A percentile compares a stretch with the other conserved stretches of the same genome.
Conservation (phyloP, 1,140 invertebrate species). For the Drosophila pectinifera region DNA sequence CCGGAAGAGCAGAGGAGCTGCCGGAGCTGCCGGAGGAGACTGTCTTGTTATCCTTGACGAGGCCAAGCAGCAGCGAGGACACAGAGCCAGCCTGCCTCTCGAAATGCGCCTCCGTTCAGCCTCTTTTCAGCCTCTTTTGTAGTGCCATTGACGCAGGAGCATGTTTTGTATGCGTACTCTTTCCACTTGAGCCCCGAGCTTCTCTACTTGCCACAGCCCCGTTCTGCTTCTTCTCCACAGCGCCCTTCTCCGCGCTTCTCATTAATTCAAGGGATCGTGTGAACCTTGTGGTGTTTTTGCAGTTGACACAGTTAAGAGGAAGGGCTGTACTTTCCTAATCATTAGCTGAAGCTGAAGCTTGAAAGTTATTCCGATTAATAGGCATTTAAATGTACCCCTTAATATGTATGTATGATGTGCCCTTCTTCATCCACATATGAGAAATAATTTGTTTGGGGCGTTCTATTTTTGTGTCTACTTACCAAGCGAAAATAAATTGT, state of each 20-base stretch:
- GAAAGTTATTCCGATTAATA: no score
- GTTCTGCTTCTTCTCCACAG: not conserved
- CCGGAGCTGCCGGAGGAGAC: constrained; percentile 30
- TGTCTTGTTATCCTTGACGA: constrained; percentile 68
- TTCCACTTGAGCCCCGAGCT: constrained; percentile 2
- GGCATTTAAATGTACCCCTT: no score
- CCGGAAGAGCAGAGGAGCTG: constrained; percentile 9
- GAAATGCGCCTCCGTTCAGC: constrained; percentile 2
- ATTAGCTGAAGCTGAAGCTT: no score
- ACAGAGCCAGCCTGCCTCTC: constrained; percentile 13
- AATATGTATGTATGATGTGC: constrained; percentile 8
- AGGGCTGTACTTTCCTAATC: no score
- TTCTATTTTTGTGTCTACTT: constrained; percentile 35
- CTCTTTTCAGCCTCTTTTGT: constrained; percentile 13
- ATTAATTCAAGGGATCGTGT: constrained; percentile 46
- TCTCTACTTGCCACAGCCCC: not conserved
- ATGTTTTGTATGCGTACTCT: constrained; percentile 15
- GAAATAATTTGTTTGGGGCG: constrained; percentile 21
- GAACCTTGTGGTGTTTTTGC: constrained; percentile 54
- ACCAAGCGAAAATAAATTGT: constrained; percentile 57
- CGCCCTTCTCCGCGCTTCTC: constrained; percentile 31
- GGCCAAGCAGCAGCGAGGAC: constrained; percentile 51
- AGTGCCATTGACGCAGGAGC: constrained; percentile 43
- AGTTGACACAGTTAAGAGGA: constrained; percentile 59
- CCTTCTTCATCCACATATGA: constrained; percentile 33